A percentile compares a stretch with the other conserved stretches of the same genome.
Conservation (phyloP, 2,888 invertebrate species). For the Acanthopleura granulata region DNA sequence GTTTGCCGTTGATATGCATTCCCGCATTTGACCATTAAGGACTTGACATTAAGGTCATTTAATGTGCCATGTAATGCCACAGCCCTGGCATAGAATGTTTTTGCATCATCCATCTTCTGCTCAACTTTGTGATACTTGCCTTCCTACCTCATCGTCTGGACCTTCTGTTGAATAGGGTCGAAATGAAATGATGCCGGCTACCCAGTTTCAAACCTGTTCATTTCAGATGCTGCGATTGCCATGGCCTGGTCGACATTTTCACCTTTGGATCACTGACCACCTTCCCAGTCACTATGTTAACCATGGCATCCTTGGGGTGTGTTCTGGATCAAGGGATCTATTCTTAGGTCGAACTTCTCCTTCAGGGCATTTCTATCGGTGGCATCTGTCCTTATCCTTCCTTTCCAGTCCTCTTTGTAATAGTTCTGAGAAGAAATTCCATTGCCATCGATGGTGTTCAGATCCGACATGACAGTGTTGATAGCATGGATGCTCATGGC, state of each 20-base stretch:
- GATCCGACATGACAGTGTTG: conserved; percentile 22
- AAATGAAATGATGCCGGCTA: conserved; percentile 29
- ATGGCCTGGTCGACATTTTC: conserved; percentile 30
- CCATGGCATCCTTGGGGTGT: conserved; percentile 15
- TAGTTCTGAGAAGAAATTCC: neutral
- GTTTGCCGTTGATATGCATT: neutral
- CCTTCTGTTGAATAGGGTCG: conserved; percentile 22
- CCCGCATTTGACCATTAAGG: neutral
- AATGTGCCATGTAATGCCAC: neutral
- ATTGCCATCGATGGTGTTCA: conserved; percentile 17
- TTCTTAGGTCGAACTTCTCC: conserved; percentile 25
- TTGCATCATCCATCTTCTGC: neutral
- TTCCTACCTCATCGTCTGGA: conserved; percentile 23
- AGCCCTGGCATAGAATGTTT: neutral
- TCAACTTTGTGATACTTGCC: conserved; percentile 25
- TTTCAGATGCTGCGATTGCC: conserved; percentile 24
- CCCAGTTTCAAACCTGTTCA: conserved; percentile 24
- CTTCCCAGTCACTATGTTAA: conserved; percentile 28
- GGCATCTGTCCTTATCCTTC: conserved; percentile 27
- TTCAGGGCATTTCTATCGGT: conserved; percentile 26
- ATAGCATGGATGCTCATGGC: conserved; percentile 37
- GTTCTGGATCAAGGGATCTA: conserved; percentile 28
- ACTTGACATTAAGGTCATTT: neutral
- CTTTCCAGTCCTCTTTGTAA: conserved; percentile 33
- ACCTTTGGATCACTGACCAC: conserved; percentile 20